phyloP scores from a whole-genome alignment of 2,797 vertebrate species.

The Eulemur albifrons region DNA sequence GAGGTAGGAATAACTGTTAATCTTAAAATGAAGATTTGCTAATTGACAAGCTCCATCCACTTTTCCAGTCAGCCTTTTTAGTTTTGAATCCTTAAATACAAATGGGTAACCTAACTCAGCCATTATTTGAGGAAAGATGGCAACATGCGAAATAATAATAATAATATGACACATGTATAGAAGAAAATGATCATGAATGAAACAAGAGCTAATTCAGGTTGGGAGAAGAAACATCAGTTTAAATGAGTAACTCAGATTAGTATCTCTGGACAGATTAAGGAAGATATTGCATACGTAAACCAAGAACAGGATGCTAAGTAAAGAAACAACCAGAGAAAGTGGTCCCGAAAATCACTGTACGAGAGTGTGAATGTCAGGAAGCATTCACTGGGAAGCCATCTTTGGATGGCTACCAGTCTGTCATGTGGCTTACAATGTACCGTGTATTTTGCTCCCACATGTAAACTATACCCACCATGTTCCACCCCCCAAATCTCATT shows the following conservation, averaged over 20 bases:
- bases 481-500: background rate
- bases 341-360: background rate
- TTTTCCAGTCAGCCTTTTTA: background rate
- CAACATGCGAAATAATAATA: background rate
- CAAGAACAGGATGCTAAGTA: background rate
- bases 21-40: background rate
- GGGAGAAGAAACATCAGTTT: background rate
- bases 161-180: background rate
- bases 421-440: background rate
- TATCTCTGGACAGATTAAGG: background rate
- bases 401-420: background rate
- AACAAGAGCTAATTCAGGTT: background rate
- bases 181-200: background rate
- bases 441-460: background rate
- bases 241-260: background rate
- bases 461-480: background rate
- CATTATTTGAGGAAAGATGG: background rate
- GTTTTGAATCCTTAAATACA: background rate
- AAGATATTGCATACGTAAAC: background rate
- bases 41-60: background rate
- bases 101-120: background rate
- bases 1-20: background rate
- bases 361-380: background rate
- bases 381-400: background rate
- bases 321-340: background rate